Evolutionary conservation across 2,888 invertebrate genomes (phyloP), one percentile per base, ranked within the genome.

Genomic region (Drosophila paranaensis): DNA sequence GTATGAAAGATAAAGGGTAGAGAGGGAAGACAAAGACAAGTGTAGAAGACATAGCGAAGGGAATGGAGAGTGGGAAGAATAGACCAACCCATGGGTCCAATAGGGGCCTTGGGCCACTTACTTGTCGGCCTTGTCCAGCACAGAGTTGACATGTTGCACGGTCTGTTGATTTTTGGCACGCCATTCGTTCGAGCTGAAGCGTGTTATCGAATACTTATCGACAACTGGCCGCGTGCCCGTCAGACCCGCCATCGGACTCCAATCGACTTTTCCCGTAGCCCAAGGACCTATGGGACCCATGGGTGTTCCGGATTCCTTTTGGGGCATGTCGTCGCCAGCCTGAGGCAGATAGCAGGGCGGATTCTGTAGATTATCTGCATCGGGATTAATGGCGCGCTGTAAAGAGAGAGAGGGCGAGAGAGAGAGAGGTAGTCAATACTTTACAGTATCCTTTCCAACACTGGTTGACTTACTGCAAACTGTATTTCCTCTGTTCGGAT

Each of bases 171-270:
- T 95, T 70, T 94, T 94, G 43, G 93, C 91, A 35, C 96, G 93
- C 97, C 97, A 97, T 92, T 97, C 96, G 10, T 94, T 95, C 0
- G 95, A 94, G 61, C 96, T 96, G 89, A 94, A 96, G 81, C 95
- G 93, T 13, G 96, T 95, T 51, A 96, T 93, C 0, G 96, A 95
- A 89, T 96, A 96, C 83, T 95, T 96, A 92, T 96, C 96, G 11
- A 96, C 96, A 0, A 94, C 94, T 0, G 96, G 96, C 73, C 96
- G 93, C 0, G 96, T 95, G 4, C 96, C 96, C 0, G 96, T 96
- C 86, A 96, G 93, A 0, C 94, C 95, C 0, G 94, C 95, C 63
- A 95, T 93, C 0, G 96, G 95, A 40, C 95, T 95, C 95, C 96
- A 96, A 90, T 96, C 95, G 0, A 96, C 94, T 77, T 95, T 94